These are phyloP conservation scores for Eupithecia abbreviata DNA, from an alignment of 2,888 invertebrate species.

Conservation along the genomic window DNA sequence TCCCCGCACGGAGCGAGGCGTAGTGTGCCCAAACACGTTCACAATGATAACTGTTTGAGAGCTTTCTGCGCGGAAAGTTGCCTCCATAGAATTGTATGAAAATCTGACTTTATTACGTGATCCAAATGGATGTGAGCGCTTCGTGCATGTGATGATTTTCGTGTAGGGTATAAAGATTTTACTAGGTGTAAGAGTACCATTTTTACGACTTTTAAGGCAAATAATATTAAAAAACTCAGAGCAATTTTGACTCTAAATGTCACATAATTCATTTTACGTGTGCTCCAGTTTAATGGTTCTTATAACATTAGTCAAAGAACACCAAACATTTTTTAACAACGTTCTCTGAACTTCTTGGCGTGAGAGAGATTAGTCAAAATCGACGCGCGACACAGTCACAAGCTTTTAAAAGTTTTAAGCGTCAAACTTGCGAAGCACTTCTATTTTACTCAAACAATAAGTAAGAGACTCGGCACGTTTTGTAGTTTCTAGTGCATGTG, in stretches of 20 bases:
- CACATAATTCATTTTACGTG: not conserved
- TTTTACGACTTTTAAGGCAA: not conserved
- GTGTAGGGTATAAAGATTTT: not conserved
- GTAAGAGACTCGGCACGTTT: conserved; percentile 30
- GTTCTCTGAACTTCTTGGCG: conserved; percentile 34
- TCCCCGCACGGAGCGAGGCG: conserved; percentile 21
- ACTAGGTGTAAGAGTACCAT: not conserved
- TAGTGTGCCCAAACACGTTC: conserved; percentile 35
- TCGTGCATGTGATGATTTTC: not conserved
- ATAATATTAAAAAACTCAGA: not conserved
- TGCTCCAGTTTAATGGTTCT: not conserved
- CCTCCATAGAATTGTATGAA: conserved; percentile 17
- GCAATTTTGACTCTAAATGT: not conserved
- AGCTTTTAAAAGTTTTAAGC: conserved; percentile 48
- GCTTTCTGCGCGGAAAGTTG: conserved; percentile 26
- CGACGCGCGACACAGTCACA: conserved; percentile 43
- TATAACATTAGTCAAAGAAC: not conserved
- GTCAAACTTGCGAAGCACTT: conserved; percentile 45
- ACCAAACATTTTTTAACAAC: conserved; percentile 26
- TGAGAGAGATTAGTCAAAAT: conserved; percentile 45
- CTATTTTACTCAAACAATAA: conserved; percentile 38
- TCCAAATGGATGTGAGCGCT: not conserved
- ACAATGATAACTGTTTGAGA: conserved; percentile 30
- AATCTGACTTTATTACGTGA: conserved; percentile 15
- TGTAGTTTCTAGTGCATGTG: conserved; percentile 16